These are phyloP conservation scores for Callipepla squamata DNA, from an alignment of 2,113 vertebrate genomes.

Conservation along the genomic window DNA sequence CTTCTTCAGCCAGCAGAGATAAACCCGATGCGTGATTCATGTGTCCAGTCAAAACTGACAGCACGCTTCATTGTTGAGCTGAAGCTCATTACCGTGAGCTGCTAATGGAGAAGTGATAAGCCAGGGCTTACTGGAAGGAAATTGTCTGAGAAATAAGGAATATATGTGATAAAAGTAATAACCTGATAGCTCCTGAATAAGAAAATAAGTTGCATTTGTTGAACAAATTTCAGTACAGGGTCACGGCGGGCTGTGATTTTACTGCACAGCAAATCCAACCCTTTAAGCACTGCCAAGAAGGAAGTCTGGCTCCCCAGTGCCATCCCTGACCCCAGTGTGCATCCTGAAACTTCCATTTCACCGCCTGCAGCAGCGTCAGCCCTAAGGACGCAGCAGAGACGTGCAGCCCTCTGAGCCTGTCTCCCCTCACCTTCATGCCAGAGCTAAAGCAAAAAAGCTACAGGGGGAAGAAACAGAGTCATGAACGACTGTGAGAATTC, in stretches of 20 bases:
- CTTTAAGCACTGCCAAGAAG: conserved; percentile 23
- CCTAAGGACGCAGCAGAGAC: not conserved
- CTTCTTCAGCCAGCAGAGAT: not conserved
- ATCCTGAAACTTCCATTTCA: not conserved
- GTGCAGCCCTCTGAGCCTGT: not conserved
- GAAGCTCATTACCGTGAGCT: not conserved
- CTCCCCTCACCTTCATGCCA: not conserved
- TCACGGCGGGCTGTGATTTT: not conserved
- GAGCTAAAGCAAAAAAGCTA: not conserved
- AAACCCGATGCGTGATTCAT: not conserved
- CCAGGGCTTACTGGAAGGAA: not conserved
- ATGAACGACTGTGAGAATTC: conserved; percentile 12
- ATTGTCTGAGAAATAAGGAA: not conserved
- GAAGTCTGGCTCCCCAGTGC: not conserved
- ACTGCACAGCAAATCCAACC: not conserved
- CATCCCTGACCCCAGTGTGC: not conserved
- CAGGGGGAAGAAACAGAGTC: not conserved
- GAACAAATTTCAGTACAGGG: not conserved
- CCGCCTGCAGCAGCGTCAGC: not conserved
- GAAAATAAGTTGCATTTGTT: not conserved
- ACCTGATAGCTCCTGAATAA: not conserved
- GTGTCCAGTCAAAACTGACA: not conserved
- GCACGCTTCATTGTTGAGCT: not conserved
- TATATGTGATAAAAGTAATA: not conserved
- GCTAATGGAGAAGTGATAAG: not conserved